Conservation (phyloP, 2,888 invertebrate genomes). For the Ophion obscuratus region DNA sequence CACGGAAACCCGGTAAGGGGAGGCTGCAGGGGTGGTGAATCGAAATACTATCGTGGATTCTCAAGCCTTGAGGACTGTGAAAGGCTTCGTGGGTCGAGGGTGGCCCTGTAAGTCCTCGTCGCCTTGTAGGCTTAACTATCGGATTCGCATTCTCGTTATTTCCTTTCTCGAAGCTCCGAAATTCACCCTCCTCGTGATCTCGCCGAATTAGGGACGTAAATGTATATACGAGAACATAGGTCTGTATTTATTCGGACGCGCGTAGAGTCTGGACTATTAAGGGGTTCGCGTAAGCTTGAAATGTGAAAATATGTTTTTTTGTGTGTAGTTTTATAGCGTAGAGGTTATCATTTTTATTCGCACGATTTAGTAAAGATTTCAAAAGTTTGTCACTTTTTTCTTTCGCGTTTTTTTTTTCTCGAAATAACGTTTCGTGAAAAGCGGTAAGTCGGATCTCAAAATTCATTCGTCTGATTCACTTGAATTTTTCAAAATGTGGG, state of each 20-base stretch:
- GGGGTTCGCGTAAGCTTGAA: not conserved
- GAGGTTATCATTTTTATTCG: no score
- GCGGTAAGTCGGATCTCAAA: no score
- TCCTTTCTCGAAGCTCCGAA: slow-evolving; percentile 21
- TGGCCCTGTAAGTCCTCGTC: not conserved
- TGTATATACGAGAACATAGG: not conserved
- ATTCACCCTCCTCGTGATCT: slow-evolving; percentile 21
- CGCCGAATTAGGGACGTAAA: not conserved
- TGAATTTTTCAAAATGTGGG: no score
- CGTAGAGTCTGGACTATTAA: not conserved
- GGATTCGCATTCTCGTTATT: slow-evolving; percentile 48
- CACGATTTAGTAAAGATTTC: no score
- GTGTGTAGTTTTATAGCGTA: no score
- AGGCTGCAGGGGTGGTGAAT: slow-evolving; percentile 28
- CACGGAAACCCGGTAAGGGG: slow-evolving; percentile 33
- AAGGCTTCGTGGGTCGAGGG: slow-evolving; percentile 35
- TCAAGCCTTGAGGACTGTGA: slow-evolving; percentile 52
- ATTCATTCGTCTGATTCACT: no score
- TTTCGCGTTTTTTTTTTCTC: no score
- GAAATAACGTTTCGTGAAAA: no score
- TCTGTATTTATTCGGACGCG: not conserved
- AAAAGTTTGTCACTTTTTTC: no score
- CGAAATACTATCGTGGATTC: slow-evolving; percentile 24
- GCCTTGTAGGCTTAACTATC: slow-evolving; percentile 39
- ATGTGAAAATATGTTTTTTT: not conserved